Evolutionary conservation across 2,888 invertebrate genomes (phyloP), one percentile per base, ranked within the genome.

Genomic region (Sinhomidia bicolor): DNA sequence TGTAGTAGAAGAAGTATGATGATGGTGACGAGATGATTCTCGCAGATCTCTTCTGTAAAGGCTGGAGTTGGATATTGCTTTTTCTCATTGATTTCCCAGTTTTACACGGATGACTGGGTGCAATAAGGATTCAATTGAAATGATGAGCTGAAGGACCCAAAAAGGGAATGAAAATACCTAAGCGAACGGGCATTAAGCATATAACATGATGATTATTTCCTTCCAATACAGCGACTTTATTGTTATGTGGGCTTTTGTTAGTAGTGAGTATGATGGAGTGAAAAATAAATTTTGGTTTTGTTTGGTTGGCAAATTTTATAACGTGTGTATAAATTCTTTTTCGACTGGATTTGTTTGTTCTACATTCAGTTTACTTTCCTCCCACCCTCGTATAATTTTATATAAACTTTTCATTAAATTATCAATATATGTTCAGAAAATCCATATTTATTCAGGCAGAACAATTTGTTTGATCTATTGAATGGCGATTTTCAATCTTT

Each of bases 401-500:
- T n/a, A n/a, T n/a, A n/a, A n/a, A n/a, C n/a, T n/a, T n/a, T n/a
- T n/a, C n/a, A n/a, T n/a, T n/a, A n/a, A n/a, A n/a, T n/a, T n/a
- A n/a, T n/a, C n/a, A n/a, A n/a, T n/a, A n/a, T n/a, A n/a, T n/a
- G n/a, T n/a, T n/a, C 23, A 3, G 20, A 60, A n/a, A 4, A 5
- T 20, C 5, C 1, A 1, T 68, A 32, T 32, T 68, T 68, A 68
- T 36, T 74, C 47, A 51, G 76, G 10, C 29, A 14, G 9, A 20
- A 54, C 90, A 90, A 54, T 85, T 23, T 62, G 68, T 54, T 68
- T 90, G 90, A 32, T 68, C 60, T 23, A 90, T 65, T 0, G 84
- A 65, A 14, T 81, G 74, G 29, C 89, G 90, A 85, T 90, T 89
- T 60, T 89, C 90, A 76, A 90, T 65, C 90, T 89, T 60, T 65